phyloP scores from a whole-genome alignment of 37 sponge, comb jelly and placozoan species.

The Mnemiopsis leidyi region DNA sequence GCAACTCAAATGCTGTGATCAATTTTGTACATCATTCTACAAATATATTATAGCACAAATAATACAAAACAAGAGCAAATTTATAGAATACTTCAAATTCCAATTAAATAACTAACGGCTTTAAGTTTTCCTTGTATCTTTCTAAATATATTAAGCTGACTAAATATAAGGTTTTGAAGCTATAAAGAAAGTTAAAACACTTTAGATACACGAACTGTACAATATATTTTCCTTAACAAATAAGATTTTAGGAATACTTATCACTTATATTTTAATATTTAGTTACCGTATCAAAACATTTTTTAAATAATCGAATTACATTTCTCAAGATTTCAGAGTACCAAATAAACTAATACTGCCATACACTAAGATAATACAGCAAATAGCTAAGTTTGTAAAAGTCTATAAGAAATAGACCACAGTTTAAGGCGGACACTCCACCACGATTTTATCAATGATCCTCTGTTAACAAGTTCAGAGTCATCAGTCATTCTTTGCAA shows the following conservation, averaged over 20 bases:
- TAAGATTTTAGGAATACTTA: neutral
- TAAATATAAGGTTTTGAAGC: neutral
- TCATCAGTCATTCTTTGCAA: neutral
- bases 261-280: neutral
- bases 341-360: neutral
- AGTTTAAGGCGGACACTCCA: neutral
- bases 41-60: slow-evolving; percentile 14
- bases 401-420: neutral
- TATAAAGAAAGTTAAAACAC: neutral
- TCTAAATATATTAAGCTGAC: neutral
- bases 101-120: neutral
- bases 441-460: neutral
- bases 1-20: neutral
- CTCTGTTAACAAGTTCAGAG: too few relatives aligned
- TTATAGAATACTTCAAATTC: neutral
- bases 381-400: neutral
- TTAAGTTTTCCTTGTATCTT: neutral
- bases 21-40: slow-evolving; percentile 25
- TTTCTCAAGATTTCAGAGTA: neutral
- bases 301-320: neutral
- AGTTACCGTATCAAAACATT: neutral
- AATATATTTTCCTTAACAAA: neutral
- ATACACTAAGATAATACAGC: neutral
- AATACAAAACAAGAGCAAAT: slow-evolving; percentile 38
- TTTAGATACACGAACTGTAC: neutral